phyloP scores from a whole-genome alignment of 2,113 vertebrate genomes.

The Panthera leo region DNA sequence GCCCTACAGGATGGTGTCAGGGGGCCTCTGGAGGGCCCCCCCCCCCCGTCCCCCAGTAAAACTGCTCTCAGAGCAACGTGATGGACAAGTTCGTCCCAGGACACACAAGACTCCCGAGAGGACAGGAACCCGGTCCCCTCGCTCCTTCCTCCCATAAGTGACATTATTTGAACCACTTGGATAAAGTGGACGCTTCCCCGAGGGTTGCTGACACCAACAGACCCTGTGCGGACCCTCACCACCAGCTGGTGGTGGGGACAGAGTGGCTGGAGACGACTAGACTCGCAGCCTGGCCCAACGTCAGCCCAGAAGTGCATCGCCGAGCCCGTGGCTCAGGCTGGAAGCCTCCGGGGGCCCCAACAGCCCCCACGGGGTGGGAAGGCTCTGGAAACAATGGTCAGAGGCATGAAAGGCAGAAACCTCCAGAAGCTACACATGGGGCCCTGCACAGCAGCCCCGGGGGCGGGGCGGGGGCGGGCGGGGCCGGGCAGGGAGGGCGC shows the following conservation, averaged over 20 bases:
- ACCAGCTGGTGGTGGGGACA: not conserved
- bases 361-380: not conserved
- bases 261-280: not conserved
- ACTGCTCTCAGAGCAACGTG: not conserved
- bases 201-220: not conserved
- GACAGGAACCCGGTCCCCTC: not conserved
- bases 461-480: not conserved
- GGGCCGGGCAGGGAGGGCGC: no score
- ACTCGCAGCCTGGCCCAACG: not conserved
- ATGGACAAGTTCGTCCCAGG: not conserved
- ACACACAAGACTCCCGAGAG: not conserved
- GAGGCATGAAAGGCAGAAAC: not conserved
- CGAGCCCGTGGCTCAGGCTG: not conserved
- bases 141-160: not conserved
- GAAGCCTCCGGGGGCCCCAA: not conserved
- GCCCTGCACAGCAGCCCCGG: not conserved
- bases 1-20: not conserved
- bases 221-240: accelerated
- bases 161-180: not conserved
- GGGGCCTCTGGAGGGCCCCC: not conserved
- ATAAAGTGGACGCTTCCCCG: not conserved
- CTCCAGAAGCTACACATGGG: not conserved
- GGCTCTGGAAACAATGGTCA: not conserved
- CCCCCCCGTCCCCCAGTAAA: not conserved
- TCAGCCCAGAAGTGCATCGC: not conserved